These are phyloP conservation scores for Calliopum simillimum DNA, from an alignment of 2,888 invertebrate species.

Conservation along the genomic window DNA sequence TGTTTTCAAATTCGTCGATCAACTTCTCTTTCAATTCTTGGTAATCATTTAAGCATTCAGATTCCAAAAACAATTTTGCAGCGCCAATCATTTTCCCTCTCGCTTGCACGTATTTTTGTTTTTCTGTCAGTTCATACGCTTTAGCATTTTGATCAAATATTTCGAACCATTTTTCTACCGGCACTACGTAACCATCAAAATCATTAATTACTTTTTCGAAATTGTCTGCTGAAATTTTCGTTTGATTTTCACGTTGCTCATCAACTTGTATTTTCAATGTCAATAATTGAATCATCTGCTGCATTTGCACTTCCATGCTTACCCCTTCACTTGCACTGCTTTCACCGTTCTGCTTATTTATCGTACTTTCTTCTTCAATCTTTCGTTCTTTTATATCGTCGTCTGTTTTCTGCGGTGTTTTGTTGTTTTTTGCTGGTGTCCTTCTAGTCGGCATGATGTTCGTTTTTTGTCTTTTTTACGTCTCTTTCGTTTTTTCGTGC, in stretches of 20 bases:
- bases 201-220: not conserved
- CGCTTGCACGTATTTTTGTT: slow-evolving; percentile 30
- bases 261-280: slow-evolving; percentile 15
- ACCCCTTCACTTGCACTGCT: not conserved
- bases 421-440: not conserved
- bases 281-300: slow-evolving; percentile 7
- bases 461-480: too few relatives aligned
- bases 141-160: slow-evolving; percentile 4
- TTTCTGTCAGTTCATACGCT: not conserved
- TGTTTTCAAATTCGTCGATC: not conserved
- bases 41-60: not conserved
- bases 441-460: not conserved
- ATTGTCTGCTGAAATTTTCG: not conserved
- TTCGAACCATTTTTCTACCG: slow-evolving; percentile 9
- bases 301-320: not conserved
- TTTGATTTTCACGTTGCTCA: not conserved
- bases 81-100: slow-evolving; percentile 29
- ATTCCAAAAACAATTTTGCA: slow-evolving; percentile 2
- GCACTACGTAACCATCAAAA: not conserved
- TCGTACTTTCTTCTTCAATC: not conserved
- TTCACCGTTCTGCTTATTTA: not conserved
- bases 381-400: not conserved
- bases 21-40: not conserved
- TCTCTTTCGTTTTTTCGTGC: too few relatives aligned
- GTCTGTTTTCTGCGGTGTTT: not conserved